A percentile compares a stretch with the other conserved stretches of the same genome.
Conservation (phyloP, 2,797 vertebrate genomes). For the Aphelocoma californica region DNA sequence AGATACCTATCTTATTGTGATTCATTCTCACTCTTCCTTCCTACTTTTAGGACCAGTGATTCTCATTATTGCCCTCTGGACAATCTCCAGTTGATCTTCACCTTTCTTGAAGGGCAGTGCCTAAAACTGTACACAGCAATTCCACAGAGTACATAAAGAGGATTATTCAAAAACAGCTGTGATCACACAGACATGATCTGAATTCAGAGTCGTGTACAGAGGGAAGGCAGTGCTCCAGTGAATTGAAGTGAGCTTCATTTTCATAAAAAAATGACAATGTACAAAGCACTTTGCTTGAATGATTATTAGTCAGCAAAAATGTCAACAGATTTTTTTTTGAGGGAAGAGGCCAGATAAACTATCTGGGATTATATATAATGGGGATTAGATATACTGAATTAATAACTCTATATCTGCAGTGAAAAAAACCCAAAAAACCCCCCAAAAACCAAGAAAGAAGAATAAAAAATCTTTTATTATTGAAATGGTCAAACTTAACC, state of each 20-base stretch:
- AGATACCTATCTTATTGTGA: background rate
- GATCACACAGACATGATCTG: background rate
- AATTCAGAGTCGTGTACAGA: background rate
- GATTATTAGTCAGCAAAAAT: background rate
- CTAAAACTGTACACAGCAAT: background rate
- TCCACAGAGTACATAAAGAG: background rate
- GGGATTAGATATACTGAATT: background rate
- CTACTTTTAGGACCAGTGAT: background rate
- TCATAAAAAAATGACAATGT: background rate
- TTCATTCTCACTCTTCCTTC: background rate
- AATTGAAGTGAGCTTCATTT: background rate
- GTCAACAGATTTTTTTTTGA: background rate
- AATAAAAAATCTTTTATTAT: background rate
- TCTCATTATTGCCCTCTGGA: background rate
- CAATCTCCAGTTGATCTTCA: background rate
- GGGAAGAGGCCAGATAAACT: background rate
- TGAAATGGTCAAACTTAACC: background rate
- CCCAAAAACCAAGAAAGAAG: accelerated
- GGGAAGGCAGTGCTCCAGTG: background rate
- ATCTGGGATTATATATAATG: background rate
- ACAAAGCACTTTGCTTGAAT: background rate
- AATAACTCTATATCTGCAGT: background rate
- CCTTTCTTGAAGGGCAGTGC: background rate
- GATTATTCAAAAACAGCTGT: background rate
- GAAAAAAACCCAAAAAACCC: too few species aligned